These are phyloP conservation scores for Diogma glabrata DNA, from an alignment of 2,888 invertebrate species.

Conservation along the genomic window DNA sequence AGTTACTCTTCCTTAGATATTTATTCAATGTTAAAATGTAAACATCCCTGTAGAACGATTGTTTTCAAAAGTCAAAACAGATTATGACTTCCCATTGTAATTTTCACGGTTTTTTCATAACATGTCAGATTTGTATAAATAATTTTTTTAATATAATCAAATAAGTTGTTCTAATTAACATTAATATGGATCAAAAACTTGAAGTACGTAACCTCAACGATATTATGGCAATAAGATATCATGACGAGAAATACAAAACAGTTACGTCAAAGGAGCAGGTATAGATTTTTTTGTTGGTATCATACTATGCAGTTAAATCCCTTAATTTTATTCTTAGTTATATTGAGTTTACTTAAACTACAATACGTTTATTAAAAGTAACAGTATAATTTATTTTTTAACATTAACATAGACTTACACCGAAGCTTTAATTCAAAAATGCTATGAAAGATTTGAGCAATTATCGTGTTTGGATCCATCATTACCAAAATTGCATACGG, in stretches of 20 bases:
- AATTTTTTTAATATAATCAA: too few relatives aligned
- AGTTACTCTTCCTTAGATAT: too few relatives aligned
- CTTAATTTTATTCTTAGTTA: conserved; percentile 7
- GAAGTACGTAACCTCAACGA: background rate
- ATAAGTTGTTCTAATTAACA: background rate
- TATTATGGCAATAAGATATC: conserved; percentile 27
- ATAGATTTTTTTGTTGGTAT: conserved; percentile 15
- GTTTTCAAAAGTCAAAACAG: too few relatives aligned
- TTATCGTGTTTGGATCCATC: conserved; percentile 41
- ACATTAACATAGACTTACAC: conserved; percentile 47
- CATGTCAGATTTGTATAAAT: too few relatives aligned
- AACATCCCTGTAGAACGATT: too few relatives aligned
- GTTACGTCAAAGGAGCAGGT: conserved; percentile 50
- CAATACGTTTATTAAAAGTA: too few relatives aligned
- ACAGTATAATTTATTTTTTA: background rate
- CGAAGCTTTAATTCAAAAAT: conserved; percentile 43
- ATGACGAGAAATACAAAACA: conserved; percentile 48
- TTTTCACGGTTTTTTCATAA: too few relatives aligned
- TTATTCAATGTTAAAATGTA: too few relatives aligned
- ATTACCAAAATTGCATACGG: conserved; percentile 47
- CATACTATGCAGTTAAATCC: conserved; percentile 7
- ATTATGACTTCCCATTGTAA: too few relatives aligned
- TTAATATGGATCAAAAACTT: background rate
- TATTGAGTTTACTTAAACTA: too few relatives aligned
- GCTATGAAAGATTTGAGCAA: conserved; percentile 40